Base-by-base conservation (phyloP, 2,113 vertebrate species). In the Corythoichthys intestinalis region DNA sequence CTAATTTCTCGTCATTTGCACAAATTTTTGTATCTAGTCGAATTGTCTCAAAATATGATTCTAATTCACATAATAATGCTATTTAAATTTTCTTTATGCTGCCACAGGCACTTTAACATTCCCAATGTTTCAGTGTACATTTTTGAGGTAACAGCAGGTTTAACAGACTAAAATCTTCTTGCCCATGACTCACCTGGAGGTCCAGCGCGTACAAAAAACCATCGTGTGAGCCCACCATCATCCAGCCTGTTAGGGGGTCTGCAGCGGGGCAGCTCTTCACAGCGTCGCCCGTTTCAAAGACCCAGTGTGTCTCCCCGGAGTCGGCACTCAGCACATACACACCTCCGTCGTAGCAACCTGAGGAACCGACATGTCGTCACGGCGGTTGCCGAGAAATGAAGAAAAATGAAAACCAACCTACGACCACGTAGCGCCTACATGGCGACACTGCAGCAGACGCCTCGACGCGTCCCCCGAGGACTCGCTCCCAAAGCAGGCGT, bases 151-250 rank as follows among this genome's bases (percentile, higher is more conserved):
- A 28, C 20, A 28, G 20, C 20, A 28, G 20, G 20, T 28, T 28
- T 28, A 28, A 28, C 20, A 28, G 20, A 28, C 20, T 28, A 28
- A 28, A 28, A 28, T 28, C 20, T 28, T 28, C 20, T 28, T 28
- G 20, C 20, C 20, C 20, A 34, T 39, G 38, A 62, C 74, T 85
- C 91, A 98, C 97, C 84, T 94, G 89, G 80, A 95, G 92, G 75
- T 98, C 87, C 79, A 99, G 83, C 77, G 94, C 94, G 41, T 99
- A 99, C 0, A 94, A 64, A 0, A 93, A 91, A 0, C 95, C 94
- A 65, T 99, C 96, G 61, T 99, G 95, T 0, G 97, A 99, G 1
- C 97, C 97, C 44, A 94, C 13, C 8, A 94, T 91, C 54, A 98
- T 59, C 59, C 94, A 79, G 8, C 94, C 96, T 28, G 92, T 94